Evolutionary conservation across 2,888 invertebrate species (phyloP).

Genomic region (Acanthosepion pharaonis): DNA sequence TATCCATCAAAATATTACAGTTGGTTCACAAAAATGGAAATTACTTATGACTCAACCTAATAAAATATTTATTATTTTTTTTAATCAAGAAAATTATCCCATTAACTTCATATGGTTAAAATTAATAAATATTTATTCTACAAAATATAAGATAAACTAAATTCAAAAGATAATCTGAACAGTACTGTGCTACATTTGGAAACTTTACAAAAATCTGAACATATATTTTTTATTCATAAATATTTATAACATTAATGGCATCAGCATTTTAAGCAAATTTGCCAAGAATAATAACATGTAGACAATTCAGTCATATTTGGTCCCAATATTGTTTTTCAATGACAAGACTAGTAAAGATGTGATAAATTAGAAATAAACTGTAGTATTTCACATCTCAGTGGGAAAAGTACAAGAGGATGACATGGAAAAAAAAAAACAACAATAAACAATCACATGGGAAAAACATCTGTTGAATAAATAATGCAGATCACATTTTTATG

Average conservation of each 20-base stretch:
- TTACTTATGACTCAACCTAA: too few relatives aligned
- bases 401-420: not conserved
- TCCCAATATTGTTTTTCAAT: not conserved
- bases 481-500: not conserved
- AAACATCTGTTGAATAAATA: not conserved
- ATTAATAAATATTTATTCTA: not conserved
- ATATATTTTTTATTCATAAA: too few relatives aligned
- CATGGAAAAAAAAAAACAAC: too few relatives aligned
- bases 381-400: not conserved
- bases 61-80: too few relatives aligned
- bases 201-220: not conserved
- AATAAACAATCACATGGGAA: not conserved
- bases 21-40: too few relatives aligned
- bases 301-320: not conserved
- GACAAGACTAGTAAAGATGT: not conserved
- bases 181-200: not conserved
- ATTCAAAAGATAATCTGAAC: not conserved
- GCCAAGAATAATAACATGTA: not conserved
- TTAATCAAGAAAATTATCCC: too few relatives aligned
- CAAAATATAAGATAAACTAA: not conserved
- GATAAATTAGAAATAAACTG: not conserved
- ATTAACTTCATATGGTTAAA: not conserved
- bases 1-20: too few relatives aligned
- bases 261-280: too few relatives aligned
- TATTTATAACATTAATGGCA: too few relatives aligned